These are phyloP conservation scores for Pyrocoelia pectoralis DNA, from an alignment of 2,888 invertebrate species.

Conservation along the genomic window DNA sequence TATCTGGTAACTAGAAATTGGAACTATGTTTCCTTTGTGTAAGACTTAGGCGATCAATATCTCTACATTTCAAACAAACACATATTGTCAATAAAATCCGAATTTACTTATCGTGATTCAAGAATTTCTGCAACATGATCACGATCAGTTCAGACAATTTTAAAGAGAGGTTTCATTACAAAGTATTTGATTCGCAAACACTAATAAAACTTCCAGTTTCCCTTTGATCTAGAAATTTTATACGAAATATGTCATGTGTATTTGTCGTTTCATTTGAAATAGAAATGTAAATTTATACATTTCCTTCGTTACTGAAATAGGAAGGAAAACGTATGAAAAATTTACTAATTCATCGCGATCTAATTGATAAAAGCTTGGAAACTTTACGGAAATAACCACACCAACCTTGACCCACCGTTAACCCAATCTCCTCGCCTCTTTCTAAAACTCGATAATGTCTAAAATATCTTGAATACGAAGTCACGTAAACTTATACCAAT, in stretches of 20 bases:
- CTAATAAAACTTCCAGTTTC: not conserved
- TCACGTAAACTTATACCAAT: not conserved
- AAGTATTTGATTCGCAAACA: not conserved
- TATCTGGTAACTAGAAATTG: too few relatives aligned
- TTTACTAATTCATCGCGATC: not conserved
- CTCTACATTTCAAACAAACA: too few relatives aligned
- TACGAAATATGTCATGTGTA: not conserved
- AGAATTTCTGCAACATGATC: not conserved
- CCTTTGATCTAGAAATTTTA: not conserved
- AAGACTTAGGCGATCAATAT: too few relatives aligned
- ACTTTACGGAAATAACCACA: not conserved
- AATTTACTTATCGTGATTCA: not conserved
- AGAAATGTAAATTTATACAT: not conserved
- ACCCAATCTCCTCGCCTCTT: not conserved
- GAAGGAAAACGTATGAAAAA: not conserved
- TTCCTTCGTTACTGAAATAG: not conserved
- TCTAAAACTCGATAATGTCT: not conserved
- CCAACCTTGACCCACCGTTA: not conserved
- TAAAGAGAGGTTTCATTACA: not conserved
- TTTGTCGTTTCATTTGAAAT: not conserved
- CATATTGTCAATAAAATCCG: not conserved
- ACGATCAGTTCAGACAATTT: not conserved
- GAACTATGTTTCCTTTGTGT: too few relatives aligned
- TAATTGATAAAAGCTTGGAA: not conserved
- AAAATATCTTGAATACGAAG: not conserved